Conservation (phyloP, 2,113 vertebrate species). For the Amia ocellicauda region DNA sequence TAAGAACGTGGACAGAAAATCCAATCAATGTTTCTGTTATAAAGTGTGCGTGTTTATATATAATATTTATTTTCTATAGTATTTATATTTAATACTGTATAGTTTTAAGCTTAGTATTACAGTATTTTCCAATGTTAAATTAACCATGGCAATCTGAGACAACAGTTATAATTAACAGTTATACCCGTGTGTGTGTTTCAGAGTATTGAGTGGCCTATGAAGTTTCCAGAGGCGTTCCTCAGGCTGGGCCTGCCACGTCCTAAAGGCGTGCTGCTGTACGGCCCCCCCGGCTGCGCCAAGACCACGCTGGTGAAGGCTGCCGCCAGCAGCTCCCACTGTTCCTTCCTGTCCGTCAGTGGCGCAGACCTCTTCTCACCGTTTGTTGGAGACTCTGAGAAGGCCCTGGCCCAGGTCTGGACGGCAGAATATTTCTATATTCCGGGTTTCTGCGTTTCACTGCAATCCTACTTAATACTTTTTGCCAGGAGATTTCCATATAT, state of each 20-base stretch:
- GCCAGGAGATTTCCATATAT: no score
- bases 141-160: no score
- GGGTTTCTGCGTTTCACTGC: no score
- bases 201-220: conserved; percentile 93
- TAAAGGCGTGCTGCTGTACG: conserved; percentile 83
- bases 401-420: conserved; percentile 79
- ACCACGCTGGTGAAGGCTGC: conserved; percentile 83
- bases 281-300: conserved; percentile 91
- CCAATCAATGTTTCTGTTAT: no score
- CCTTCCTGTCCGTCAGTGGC: conserved; percentile 81
- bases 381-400: conserved; percentile 89
- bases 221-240: conserved; percentile 77
- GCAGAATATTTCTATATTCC: no score
- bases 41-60: no score
- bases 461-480: no score
- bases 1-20: no score
- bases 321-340: conserved; percentile 74
- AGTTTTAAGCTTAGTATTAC: neutral
- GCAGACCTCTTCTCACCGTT: conserved; percentile 92
- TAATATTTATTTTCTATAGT: no score
- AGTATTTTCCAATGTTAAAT: no score
- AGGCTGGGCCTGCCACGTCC: conserved; percentile 81
- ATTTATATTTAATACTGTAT: no score
- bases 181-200: conserved; percentile 47
- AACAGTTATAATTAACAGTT: neutral